phyloP scores from a whole-genome alignment of 2,797 vertebrate species.

The Phalanger gymnotis region DNA sequence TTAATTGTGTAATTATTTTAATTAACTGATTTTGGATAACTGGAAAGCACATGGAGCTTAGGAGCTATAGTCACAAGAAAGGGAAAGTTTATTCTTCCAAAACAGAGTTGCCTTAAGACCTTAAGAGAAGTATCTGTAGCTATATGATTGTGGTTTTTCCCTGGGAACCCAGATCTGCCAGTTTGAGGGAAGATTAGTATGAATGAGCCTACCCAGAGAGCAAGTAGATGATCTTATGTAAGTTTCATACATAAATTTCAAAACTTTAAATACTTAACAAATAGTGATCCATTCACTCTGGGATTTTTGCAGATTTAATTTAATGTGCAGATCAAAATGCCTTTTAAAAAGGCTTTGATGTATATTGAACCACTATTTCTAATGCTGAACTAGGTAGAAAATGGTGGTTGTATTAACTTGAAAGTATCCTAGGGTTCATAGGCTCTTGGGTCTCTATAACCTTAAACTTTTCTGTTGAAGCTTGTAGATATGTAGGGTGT shows the following conservation, averaged over 20 bases:
- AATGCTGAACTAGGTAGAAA: slow-evolving; percentile 29
- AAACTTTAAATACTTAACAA: slow-evolving; percentile 26
- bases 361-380: not conserved
- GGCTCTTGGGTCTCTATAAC: not conserved
- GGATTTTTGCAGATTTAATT: slow-evolving; percentile 30
- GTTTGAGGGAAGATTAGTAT: not conserved
- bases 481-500: not conserved
- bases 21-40: not conserved
- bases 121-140: not conserved
- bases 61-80: not conserved
- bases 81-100: not conserved
- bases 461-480: not conserved
- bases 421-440: slow-evolving; percentile 28
- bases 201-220: not conserved
- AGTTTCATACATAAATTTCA: not conserved
- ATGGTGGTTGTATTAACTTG: slow-evolving; percentile 32
- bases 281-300: not conserved
- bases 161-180: not conserved
- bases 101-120: not conserved
- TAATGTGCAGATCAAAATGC: slow-evolving; percentile 30
- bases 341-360: slow-evolving; percentile 24
- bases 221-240: not conserved
- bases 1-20: not conserved
- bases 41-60: not conserved
- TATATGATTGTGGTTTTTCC: not conserved